Conservation (phyloP, 2,797 vertebrate species). For the Oreochromis mossambicus region DNA sequence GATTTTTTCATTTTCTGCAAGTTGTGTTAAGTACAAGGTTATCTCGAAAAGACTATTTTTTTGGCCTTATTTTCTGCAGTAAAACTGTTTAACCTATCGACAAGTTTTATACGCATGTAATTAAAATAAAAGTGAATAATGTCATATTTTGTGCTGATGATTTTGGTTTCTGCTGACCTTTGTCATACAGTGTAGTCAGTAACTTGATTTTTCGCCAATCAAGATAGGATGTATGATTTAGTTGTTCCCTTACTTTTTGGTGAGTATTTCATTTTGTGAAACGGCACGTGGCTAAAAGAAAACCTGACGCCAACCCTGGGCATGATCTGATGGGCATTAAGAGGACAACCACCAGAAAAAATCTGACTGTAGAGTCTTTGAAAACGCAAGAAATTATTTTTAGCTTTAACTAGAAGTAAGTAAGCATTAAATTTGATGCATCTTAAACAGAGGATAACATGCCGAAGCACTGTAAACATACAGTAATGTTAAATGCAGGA, state of each 20-base stretch:
- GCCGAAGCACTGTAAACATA: fast-evolving
- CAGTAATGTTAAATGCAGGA: background rate
- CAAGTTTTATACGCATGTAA: background rate
- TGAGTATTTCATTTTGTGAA: background rate
- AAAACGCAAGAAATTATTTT: background rate
- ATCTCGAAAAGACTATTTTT: background rate
- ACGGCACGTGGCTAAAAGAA: background rate
- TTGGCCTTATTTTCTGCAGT: background rate
- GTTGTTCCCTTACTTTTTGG: background rate
- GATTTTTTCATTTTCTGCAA: background rate
- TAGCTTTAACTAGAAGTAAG: background rate
- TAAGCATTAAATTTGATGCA: fast-evolving
- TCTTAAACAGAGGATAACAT: background rate
- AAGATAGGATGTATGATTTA: background rate
- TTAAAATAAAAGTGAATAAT: background rate
- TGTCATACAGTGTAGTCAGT: background rate
- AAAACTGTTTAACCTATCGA: fast-evolving
- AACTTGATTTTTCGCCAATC: background rate
- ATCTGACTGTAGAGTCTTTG: background rate
- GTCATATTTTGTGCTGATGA: background rate
- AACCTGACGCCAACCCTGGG: background rate
- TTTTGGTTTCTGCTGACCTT: background rate
- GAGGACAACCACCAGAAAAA: too few species aligned
- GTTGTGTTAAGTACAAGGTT: background rate
- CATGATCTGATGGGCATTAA: background rate